Conservation (phyloP, 2,113 vertebrate species). For the Nicator chloris region DNA sequence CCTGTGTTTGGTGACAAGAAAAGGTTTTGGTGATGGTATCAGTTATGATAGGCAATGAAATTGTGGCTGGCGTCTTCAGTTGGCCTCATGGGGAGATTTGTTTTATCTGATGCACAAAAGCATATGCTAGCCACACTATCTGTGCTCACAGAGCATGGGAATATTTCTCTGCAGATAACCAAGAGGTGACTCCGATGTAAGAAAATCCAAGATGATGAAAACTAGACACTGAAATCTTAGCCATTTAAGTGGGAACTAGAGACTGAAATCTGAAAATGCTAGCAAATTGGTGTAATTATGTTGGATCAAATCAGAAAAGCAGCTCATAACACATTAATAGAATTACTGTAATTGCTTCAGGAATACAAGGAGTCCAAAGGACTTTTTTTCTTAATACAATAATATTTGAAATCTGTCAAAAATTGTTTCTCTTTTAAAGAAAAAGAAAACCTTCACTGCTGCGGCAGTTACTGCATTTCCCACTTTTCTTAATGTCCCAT, state of each 20-base stretch:
- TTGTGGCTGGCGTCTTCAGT: not conserved
- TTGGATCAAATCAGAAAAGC: not conserved
- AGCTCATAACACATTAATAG: not conserved
- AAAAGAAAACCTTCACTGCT: not conserved
- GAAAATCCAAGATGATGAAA: not conserved
- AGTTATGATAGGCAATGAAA: not conserved
- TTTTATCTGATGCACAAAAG: not conserved
- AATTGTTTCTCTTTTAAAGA: not conserved
- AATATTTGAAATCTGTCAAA: not conserved
- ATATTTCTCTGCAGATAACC: not conserved
- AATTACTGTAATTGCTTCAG: not conserved
- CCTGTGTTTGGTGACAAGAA: not conserved
- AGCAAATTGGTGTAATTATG: not conserved
- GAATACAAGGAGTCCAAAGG: not conserved
- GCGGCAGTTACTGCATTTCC: not conserved
- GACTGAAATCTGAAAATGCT: not conserved
- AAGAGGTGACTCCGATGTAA: not conserved
- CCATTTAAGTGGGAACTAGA: not conserved
- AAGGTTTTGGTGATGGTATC: not conserved
- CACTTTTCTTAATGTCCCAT: not conserved
- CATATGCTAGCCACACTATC: not conserved
- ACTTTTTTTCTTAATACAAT: not conserved
- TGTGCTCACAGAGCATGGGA: not conserved
- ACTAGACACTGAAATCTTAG: not conserved
- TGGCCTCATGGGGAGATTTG: not conserved